These are phyloP conservation scores for Oreonectes daqikongensis DNA, from an alignment of 2,797 vertebrate genomes.

Conservation along the genomic window DNA sequence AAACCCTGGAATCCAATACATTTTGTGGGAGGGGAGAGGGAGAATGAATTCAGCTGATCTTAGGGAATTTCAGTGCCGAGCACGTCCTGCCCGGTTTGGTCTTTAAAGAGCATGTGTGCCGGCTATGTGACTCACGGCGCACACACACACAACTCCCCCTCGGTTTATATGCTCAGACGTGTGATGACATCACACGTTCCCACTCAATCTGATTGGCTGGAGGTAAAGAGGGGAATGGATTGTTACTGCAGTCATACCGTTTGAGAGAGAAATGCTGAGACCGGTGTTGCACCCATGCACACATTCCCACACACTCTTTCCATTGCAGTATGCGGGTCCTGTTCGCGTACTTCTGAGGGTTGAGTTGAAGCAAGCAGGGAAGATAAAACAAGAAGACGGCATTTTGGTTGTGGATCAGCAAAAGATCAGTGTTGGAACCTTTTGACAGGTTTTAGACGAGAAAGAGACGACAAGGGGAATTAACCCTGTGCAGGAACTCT, in stretches of 20 bases:
- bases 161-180: slow-evolving; percentile 68
- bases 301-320: slow-evolving; percentile 19
- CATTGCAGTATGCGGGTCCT: background rate
- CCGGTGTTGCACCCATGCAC: slow-evolving; percentile 66
- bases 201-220: slow-evolving; percentile 74
- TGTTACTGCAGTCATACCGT: slow-evolving; percentile 66
- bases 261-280: slow-evolving; percentile 55
- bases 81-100: slow-evolving; percentile 14
- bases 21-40: slow-evolving; percentile 5
- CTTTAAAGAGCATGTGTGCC: slow-evolving; percentile 15
- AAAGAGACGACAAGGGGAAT: background rate
- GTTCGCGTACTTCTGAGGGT: slow-evolving; percentile 7
- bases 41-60: slow-evolving; percentile 36
- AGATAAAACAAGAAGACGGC: slow-evolving; percentile 43
- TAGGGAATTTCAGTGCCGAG: slow-evolving; percentile 21
- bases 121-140: slow-evolving; percentile 33
- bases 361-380: slow-evolving; percentile 33
- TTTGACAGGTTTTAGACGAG: background rate
- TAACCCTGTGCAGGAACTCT: slow-evolving; percentile 24
- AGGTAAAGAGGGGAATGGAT: slow-evolving; percentile 73
- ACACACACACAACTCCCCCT: slow-evolving; percentile 52
- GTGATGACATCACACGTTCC: slow-evolving; percentile 82
- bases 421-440: background rate
- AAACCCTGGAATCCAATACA: slow-evolving; percentile 12
- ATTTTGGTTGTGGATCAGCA: background rate